These are phyloP conservation scores for Wasmannia auropunctata DNA, from an alignment of 1,140 invertebrate species.

Conservation along the genomic window DNA sequence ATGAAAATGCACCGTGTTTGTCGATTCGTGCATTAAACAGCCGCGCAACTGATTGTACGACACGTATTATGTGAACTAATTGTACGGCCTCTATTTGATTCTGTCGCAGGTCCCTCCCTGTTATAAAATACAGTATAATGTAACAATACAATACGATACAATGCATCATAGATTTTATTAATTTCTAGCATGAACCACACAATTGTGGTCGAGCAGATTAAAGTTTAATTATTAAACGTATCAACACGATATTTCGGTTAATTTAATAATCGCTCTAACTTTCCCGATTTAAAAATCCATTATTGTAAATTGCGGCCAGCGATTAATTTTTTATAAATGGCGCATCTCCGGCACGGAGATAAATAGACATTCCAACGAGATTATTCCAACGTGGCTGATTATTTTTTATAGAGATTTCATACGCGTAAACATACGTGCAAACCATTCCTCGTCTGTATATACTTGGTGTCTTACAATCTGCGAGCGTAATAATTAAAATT, in stretches of 20 bases:
- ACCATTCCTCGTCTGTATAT: too few species aligned
- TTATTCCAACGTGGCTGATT: neutral
- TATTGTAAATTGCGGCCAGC: neutral
- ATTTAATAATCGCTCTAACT: neutral
- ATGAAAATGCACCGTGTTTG: conserved; percentile 16
- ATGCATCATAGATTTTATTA: neutral
- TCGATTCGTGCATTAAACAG: neutral
- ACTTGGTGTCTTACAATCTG: neutral
- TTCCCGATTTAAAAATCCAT: neutral
- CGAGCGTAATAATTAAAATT: neutral
- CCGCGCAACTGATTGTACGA: neutral
- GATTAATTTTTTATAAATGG: neutral
- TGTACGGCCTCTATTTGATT: conserved; percentile 28
- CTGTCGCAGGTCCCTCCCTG: neutral
- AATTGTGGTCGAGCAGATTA: neutral
- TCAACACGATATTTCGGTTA: neutral
- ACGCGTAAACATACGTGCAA: neutral
- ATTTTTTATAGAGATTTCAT: neutral
- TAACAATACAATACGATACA: neutral
- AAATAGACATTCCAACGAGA: neutral
- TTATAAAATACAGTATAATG: neutral
- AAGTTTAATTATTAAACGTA: neutral
- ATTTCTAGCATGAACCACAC: neutral
- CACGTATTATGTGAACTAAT: neutral
- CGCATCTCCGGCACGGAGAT: neutral